These are phyloP conservation scores for Pyrrhia umbra DNA, from an alignment of 2,888 invertebrate species.

Conservation along the genomic window DNA sequence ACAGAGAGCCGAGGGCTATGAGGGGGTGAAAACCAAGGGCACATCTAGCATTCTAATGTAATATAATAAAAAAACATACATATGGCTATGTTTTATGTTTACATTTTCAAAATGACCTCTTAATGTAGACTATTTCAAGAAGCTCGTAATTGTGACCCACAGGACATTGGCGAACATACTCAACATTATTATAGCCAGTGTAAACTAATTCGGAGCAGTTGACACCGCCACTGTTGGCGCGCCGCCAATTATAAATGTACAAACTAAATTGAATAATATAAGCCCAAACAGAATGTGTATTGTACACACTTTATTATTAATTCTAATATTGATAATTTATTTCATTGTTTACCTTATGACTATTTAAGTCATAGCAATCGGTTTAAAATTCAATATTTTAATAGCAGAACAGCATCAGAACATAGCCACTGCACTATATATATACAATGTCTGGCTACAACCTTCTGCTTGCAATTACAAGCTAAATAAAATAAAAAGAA, in stretches of 20 bases:
- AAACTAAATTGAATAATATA: conserved; percentile 65
- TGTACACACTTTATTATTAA: conserved; percentile 1
- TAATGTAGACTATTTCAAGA: conserved; percentile 35
- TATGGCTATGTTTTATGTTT: conserved; percentile 1
- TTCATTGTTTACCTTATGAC: not conserved
- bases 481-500: too few relatives aligned
- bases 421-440: too few relatives aligned
- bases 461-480: too few relatives aligned
- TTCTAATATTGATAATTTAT: not conserved
- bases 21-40: too few relatives aligned
- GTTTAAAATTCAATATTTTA: too few relatives aligned
- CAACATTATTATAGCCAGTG: conserved; percentile 65
- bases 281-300: conserved; percentile 19
- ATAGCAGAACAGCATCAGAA: too few relatives aligned
- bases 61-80: not conserved
- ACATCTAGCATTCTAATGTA: too few relatives aligned
- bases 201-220: conserved; percentile 78
- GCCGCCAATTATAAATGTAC: conserved; percentile 76
- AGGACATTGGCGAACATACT: conserved; percentile 61
- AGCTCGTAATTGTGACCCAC: conserved; percentile 26
- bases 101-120: conserved; percentile 21
- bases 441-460: too few relatives aligned
- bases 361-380: too few relatives aligned
- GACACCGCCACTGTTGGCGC: conserved; percentile 74
- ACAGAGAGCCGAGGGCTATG: too few relatives aligned